Evolutionary conservation across 2,113 vertebrate species (phyloP).

Genomic region (Limnothrissa miodon): DNA sequence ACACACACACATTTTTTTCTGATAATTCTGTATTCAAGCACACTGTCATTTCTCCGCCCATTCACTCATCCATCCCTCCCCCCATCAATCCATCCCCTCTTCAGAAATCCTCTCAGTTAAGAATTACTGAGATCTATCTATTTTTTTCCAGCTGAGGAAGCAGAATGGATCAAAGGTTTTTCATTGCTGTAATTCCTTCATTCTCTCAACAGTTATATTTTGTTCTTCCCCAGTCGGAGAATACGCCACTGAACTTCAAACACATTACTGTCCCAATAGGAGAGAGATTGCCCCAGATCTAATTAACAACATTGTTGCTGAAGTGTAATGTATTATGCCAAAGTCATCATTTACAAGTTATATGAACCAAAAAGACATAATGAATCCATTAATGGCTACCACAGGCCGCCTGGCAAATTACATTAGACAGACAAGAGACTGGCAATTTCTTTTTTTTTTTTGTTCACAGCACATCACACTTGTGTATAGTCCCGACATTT

Average conservation of each 20-base stretch:
- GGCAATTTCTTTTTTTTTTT: background rate
- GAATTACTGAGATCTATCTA: background rate
- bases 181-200: background rate
- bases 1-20: background rate
- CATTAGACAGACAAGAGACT: slow-evolving; percentile 1
- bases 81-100: background rate
- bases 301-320: slow-evolving; percentile 34
- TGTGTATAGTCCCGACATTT: background rate
- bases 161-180: background rate
- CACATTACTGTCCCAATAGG: slow-evolving; percentile 23
- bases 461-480: background rate
- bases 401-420: slow-evolving; percentile 19
- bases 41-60: background rate
- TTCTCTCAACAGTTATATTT: background rate
- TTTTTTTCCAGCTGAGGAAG: background rate
- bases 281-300: slow-evolving; percentile 33
- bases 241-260: slow-evolving; percentile 17
- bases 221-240: background rate
- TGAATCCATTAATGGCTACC: slow-evolving; percentile 32
- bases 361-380: slow-evolving; percentile 41
- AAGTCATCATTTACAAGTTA: slow-evolving; percentile 42
- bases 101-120: background rate
- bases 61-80: background rate
- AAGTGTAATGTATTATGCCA: slow-evolving; percentile 25
- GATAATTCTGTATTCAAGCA: background rate